Evolutionary conservation across 92 coral and sea anemone genomes (phyloP), one percentile per base, ranked within the genome.

Genomic region (Micromussa lordhowensis): DNA sequence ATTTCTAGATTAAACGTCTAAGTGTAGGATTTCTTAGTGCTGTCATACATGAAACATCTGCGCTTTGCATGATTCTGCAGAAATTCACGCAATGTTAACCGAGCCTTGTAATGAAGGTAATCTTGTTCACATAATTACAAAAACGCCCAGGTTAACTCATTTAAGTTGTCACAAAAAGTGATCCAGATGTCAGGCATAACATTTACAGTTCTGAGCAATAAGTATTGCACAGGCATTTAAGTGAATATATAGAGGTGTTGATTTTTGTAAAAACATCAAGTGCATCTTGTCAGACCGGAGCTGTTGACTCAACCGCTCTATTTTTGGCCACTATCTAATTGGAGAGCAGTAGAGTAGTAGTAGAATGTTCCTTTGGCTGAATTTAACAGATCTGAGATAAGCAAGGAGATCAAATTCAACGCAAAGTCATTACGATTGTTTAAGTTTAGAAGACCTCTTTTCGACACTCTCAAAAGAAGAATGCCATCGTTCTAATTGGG

Each of bases 1-100:
- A 14, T 49, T 48, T 78, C 26, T 34, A 4, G 24, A 16, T 21
- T 34, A 21, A 38, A 73, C 35, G 77, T 73, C 49, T 18, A 35
- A 24, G 22, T 30, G 17, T 29, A 32, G 22, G 9, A 26, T 79
- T 34, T 79, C 83, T 8, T 7, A 16, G 83, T 32, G 51, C 28
- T 48, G 82, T 19, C 68, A 35, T 80, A 80, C 53, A 80, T 1
- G 21, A 80, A 57, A 57, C 83, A 58, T 34, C 83, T 57, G 83
- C 29, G 30, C 22, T 32, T 34, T 63, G 22, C 12, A 24, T 66
- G 31, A 66, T 26, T 66, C 71, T 66, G 71, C 28, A n/a, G 32
- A 31, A 66, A 66, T 66, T 66, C 34, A 66, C 71, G 71, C 71
- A 66, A 66, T 66, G 71, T 24, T 22, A 11, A 61, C n/a, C 68